phyloP scores from a whole-genome alignment of 2,113 vertebrate species.

The Lepus americanus region DNA sequence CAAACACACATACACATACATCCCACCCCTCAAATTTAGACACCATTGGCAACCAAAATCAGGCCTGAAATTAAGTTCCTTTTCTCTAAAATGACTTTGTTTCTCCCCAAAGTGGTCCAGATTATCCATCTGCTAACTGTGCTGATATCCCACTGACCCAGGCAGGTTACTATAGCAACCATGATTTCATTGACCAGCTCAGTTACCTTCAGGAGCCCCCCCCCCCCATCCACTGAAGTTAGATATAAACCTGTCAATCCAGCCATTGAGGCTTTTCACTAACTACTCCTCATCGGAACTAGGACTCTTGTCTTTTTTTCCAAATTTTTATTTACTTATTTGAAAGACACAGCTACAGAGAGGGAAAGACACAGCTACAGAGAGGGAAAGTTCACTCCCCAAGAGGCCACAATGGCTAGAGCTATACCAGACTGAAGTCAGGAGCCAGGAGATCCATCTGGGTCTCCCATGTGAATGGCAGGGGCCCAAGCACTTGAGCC shows the following conservation, averaged over 20 bases:
- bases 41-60: neutral
- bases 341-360: too few species aligned
- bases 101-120: neutral
- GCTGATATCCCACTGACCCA: neutral
- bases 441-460: too few species aligned
- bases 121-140: neutral
- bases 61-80: neutral
- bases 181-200: neutral
- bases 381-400: too few species aligned
- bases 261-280: neutral
- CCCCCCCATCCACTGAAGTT: neutral
- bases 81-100: neutral
- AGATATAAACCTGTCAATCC: neutral
- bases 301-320: neutral
- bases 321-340: too few species aligned
- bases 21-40: neutral
- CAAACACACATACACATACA: neutral
- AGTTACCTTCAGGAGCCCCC: neutral
- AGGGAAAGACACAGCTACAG: too few species aligned
- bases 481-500: too few species aligned
- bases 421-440: too few species aligned
- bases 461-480: too few species aligned
- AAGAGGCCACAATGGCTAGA: too few species aligned
- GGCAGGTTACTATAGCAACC: neutral
- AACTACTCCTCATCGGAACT: neutral